These are phyloP conservation scores for Pelusios castaneus DNA, from an alignment of 2,113 vertebrate genomes.

Conservation along the genomic window DNA sequence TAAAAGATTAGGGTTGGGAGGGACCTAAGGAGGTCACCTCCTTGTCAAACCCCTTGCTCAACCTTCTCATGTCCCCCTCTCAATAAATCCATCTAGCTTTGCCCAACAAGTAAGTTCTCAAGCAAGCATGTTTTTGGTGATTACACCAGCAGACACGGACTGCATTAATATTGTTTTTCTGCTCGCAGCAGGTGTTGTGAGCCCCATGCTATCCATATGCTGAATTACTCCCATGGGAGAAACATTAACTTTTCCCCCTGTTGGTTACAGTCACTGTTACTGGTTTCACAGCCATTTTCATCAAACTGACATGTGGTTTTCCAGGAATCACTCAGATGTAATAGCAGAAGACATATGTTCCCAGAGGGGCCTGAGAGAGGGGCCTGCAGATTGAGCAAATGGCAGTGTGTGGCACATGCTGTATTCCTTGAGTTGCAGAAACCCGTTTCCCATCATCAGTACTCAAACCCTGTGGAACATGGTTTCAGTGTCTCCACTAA, in stretches of 20 bases:
- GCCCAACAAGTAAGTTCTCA: constrained; percentile 1
- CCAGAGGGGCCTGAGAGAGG: not conserved
- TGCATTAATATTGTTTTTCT: not conserved
- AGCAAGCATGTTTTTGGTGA: constrained; percentile 19
- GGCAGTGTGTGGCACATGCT: fast-evolving
- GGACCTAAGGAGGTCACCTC: no score
- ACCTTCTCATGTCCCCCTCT: not conserved
- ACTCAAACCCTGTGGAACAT: not conserved
- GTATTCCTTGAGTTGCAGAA: fast-evolving
- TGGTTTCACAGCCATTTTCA: constrained; percentile 19
- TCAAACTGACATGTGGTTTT: not conserved
- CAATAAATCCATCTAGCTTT: not conserved
- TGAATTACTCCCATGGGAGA: not conserved
- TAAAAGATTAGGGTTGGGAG: no score
- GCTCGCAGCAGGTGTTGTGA: not conserved
- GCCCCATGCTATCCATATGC: not conserved
- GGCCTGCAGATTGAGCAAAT: not conserved
- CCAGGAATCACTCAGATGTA: constrained; percentile 30
- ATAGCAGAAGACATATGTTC: not conserved
- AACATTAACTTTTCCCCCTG: not conserved
- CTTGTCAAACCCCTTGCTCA: no score
- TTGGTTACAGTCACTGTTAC: not conserved
- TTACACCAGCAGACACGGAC: not conserved
- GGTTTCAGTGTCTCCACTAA: not conserved
- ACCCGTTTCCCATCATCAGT: not conserved